These are phyloP conservation scores for Anthopleura sola DNA, from an alignment of 64 coral and sea anemone genomes.

Conservation along the genomic window DNA sequence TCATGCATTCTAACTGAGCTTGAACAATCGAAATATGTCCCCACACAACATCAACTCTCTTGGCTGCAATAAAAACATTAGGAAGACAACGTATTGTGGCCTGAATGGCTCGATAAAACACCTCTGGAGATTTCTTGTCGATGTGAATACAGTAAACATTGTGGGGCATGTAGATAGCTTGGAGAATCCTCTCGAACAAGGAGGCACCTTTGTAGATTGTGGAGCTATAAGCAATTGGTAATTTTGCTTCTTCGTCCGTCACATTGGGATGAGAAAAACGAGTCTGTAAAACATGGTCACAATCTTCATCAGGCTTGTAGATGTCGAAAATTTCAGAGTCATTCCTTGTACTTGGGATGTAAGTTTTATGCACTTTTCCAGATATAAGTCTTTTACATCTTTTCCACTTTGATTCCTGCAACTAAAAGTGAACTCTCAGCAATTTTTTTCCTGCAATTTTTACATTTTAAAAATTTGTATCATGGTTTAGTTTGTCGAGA, in stretches of 20 bases:
- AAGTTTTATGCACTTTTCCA: not conserved
- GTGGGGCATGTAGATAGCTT: constrained; percentile 54
- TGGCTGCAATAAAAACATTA: constrained; percentile 40
- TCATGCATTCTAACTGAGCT: constrained; percentile 1
- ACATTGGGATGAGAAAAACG: not conserved
- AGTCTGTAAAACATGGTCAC: not conserved
- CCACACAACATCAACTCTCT: constrained; percentile 33
- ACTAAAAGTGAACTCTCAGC: too few species aligned
- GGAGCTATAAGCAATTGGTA: constrained; percentile 38
- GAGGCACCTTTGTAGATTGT: constrained; percentile 27
- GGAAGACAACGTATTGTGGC: constrained; percentile 24
- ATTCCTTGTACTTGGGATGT: not conserved
- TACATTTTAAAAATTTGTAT: too few species aligned
- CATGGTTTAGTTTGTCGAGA: too few species aligned
- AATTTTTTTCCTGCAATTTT: too few species aligned
- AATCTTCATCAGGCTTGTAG: not conserved
- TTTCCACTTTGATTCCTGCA: constrained; percentile 21
- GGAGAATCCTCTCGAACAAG: constrained; percentile 28
- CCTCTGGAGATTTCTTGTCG: constrained; percentile 22
- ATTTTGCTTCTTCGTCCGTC: not conserved
- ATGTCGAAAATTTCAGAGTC: constrained; percentile 2
- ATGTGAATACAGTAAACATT: constrained; percentile 51
- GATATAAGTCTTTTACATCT: constrained; percentile 24
- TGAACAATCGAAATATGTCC: not conserved
- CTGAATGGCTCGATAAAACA: not conserved